Conservation (phyloP, 2,888 invertebrate genomes). For the Leucozona laternaria region DNA sequence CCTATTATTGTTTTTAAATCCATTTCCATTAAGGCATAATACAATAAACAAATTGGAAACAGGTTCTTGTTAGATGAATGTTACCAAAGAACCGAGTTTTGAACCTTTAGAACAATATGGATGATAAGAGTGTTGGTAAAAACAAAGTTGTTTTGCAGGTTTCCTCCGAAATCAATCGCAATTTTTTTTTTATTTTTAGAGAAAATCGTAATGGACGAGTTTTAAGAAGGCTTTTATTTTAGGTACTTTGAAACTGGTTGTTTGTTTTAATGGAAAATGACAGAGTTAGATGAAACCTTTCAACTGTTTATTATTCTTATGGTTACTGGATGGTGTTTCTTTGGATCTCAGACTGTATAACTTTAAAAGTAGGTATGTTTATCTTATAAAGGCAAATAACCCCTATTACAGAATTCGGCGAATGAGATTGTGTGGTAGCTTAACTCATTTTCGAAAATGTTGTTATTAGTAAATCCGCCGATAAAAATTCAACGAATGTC, state of each 20-base stretch:
- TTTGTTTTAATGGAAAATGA: not conserved
- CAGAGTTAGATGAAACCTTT: not conserved
- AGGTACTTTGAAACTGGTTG: not conserved
- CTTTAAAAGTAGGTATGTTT: too few relatives aligned
- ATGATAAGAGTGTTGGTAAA: conserved; percentile 25
- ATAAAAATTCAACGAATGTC: too few relatives aligned
- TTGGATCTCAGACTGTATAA: not conserved
- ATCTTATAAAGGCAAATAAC: too few relatives aligned
- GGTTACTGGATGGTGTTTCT: not conserved
- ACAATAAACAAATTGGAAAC: conserved; percentile 8
- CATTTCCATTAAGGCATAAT: not conserved
- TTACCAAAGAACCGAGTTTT: not conserved
- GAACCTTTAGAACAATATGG: conserved; percentile 19
- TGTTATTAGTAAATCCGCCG: too few relatives aligned
- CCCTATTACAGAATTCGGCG: too few relatives aligned
- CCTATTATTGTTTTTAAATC: not conserved
- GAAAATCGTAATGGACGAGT: conserved; percentile 8
- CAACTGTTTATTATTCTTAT: not conserved
- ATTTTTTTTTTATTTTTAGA: not conserved
- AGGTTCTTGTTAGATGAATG: not conserved
- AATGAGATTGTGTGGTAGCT: too few relatives aligned
- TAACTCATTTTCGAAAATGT: too few relatives aligned
- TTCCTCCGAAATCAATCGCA: conserved; percentile 5
- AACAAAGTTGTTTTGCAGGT: conserved; percentile 39
- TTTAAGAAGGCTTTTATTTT: not conserved